Evolutionary conservation across 2,888 invertebrate species (phyloP).

Genomic region (Torymus aiolomorphi): DNA sequence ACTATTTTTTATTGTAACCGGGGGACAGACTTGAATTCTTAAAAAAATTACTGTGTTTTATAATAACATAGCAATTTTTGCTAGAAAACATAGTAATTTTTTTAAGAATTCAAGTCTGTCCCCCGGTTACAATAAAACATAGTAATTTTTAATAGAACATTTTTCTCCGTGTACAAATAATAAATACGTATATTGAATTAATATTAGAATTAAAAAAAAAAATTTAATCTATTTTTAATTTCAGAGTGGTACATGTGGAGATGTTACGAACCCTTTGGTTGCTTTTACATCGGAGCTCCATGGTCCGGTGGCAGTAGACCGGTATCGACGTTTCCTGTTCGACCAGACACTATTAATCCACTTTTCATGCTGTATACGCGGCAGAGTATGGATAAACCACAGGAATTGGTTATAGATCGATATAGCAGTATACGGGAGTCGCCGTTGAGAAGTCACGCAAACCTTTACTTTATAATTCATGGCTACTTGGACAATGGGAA

Average conservation of each 20-base stretch:
- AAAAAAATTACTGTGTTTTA: no score
- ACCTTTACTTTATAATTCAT: conserved; percentile 87
- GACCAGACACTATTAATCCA: conserved; percentile 82
- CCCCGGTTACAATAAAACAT: no score
- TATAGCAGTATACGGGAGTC: conserved; percentile 80
- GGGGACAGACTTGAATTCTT: no score
- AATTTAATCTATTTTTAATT: conserved; percentile 25
- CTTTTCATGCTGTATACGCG: conserved; percentile 80
- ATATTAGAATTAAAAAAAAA: not conserved
- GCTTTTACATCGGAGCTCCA: conserved; percentile 86
- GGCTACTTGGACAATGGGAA: conserved; percentile 91
- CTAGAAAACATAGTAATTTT: no score
- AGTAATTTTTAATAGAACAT: no score
- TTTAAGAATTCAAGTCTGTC: no score
- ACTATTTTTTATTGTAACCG: no score
- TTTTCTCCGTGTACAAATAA: no score
- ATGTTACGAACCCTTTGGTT: conserved; percentile 88
- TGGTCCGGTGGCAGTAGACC: conserved; percentile 88
- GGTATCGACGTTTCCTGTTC: conserved; percentile 86
- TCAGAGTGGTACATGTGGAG: conserved; percentile 76
- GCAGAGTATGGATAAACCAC: conserved; percentile 77
- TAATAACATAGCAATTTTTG: no score
- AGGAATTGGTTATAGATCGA: conserved; percentile 82
- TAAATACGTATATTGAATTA: not conserved
- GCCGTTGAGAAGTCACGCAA: conserved; percentile 80